Percentiles rank a stretch among this genome's conserved stretches.
phyloP scores from a whole-genome alignment of 2,113 vertebrate species.

The Leptobrachium ailaonicum region DNA sequence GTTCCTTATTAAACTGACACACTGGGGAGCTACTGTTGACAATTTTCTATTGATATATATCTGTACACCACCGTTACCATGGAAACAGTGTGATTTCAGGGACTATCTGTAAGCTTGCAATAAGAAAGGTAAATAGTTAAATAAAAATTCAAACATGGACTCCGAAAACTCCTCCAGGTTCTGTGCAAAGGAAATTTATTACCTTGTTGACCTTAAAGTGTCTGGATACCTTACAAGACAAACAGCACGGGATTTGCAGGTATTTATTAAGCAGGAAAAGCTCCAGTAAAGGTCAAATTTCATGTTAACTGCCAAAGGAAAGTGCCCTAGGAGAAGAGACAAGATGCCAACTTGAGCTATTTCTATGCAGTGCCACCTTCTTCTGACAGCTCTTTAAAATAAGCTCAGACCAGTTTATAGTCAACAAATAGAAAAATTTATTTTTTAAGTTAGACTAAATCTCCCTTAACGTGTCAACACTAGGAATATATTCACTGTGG shows the following conservation, averaged over 20 bases:
- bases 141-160: no score
- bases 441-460: no score
- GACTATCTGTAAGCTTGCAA: no score
- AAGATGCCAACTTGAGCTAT: slow-evolving; percentile 19
- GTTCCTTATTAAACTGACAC: no score
- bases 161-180: not conserved
- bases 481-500: no score
- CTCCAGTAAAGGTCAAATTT: slow-evolving; percentile 39
- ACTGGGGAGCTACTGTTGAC: no score
- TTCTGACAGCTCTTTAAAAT: slow-evolving; percentile 8
- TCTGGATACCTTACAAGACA: slow-evolving; percentile 26
- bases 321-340: slow-evolving; percentile 22
- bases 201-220: not conserved
- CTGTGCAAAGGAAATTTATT: slow-evolving; percentile 1
- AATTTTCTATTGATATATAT: no score
- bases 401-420: not conserved
- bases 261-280: slow-evolving; percentile 30
- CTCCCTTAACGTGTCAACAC: no score
- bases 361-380: slow-evolving; percentile 5
- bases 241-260: slow-evolving; percentile 28
- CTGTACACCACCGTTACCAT: no score
- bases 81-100: no score
- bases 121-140: no score
- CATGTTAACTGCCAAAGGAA: slow-evolving; percentile 30
- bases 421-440: no score